These are phyloP conservation scores for Phasianus colchicus DNA, from an alignment of 2,113 vertebrate species.

Conservation along the genomic window DNA sequence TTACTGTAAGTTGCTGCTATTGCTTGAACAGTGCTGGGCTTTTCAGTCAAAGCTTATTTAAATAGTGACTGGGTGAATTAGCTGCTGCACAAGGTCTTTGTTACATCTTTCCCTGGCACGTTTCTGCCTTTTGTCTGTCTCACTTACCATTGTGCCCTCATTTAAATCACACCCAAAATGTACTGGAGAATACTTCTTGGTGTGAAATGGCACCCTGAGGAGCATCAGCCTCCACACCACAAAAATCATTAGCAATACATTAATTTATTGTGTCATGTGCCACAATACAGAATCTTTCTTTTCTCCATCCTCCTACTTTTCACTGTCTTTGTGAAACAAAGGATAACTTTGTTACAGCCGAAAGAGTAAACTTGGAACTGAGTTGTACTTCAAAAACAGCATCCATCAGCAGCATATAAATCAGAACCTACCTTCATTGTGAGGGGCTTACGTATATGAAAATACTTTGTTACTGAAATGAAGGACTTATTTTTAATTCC, in stretches of 20 bases:
- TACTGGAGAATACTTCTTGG: not conserved
- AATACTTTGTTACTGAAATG: not conserved
- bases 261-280: not conserved
- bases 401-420: not conserved
- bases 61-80: not conserved
- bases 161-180: not conserved
- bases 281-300: not conserved
- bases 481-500: not conserved
- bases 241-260: not conserved
- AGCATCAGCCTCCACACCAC: not conserved
- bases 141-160: not conserved
- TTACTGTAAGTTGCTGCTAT: not conserved
- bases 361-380: not conserved
- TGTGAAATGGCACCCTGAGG: not conserved
- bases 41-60: not conserved
- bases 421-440: not conserved
- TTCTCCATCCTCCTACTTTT: fast-evolving
- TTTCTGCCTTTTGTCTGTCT: not conserved
- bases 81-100: not conserved
- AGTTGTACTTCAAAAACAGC: not conserved
- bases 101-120: not conserved
- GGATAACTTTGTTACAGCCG: not conserved
- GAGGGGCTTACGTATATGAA: not conserved
- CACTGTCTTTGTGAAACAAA: not conserved
- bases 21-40: not conserved